These are phyloP conservation scores for Zootermopsis nevadensis DNA, from an alignment of 2,888 invertebrate genomes.

Conservation along the genomic window DNA sequence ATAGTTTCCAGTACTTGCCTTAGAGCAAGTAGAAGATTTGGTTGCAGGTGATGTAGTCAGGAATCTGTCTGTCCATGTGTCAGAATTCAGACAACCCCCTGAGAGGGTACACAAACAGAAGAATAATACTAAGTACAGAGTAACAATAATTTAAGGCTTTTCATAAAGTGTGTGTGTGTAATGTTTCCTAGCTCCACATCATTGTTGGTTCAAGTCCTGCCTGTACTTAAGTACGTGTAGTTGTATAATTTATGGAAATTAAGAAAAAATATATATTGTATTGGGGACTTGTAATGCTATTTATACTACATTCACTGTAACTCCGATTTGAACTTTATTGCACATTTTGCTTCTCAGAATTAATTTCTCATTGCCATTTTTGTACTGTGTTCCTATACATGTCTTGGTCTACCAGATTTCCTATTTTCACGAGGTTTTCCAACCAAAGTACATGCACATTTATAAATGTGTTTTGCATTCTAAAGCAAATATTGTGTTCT, in stretches of 20 bases:
- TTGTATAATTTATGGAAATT: slow-evolving; percentile 43
- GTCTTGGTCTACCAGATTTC: no score
- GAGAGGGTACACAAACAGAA: slow-evolving; percentile 4
- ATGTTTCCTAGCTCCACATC: slow-evolving; percentile 38
- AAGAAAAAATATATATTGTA: slow-evolving; percentile 40
- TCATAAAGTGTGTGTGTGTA: slow-evolving; percentile 39
- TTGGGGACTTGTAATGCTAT: background rate
- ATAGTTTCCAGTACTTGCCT: background rate
- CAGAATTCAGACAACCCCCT: slow-evolving; percentile 17
- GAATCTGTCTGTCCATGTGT: slow-evolving; percentile 19
- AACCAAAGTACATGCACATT: no score
- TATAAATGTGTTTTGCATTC: no score
- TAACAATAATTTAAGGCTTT: slow-evolving; percentile 36
- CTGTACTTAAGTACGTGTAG: slow-evolving; percentile 40
- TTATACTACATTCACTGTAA: background rate
- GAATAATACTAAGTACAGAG: slow-evolving; percentile 13
- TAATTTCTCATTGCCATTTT: no score
- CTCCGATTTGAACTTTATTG: background rate
- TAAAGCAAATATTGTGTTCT: no score
- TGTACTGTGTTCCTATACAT: no score
- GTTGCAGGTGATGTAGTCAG: slow-evolving; percentile 16
- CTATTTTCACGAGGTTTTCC: no score
- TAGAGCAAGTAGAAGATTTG: background rate
- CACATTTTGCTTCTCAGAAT: no score
- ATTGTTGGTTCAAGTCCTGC: slow-evolving; percentile 22